These are phyloP conservation scores for Peromyscus californicus DNA, from an alignment of 2,113 vertebrate genomes.

Conservation along the genomic window DNA sequence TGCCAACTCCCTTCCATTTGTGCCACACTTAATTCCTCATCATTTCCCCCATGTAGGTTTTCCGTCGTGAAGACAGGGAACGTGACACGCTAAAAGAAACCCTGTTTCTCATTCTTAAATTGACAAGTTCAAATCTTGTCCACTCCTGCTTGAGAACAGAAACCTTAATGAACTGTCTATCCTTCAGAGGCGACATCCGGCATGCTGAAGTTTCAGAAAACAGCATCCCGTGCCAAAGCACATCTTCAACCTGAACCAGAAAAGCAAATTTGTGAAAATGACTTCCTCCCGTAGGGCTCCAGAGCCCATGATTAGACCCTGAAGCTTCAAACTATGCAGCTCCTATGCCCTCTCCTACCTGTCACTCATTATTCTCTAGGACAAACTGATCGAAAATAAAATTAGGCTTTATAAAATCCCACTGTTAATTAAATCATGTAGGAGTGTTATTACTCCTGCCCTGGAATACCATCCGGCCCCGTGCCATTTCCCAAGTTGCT, in stretches of 20 bases:
- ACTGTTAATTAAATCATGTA: slow-evolving; percentile 68
- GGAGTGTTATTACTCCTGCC: slow-evolving; percentile 39
- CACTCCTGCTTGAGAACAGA: neutral
- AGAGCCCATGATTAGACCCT: neutral
- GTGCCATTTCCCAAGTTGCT: slow-evolving; percentile 67
- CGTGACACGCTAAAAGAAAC: slow-evolving; percentile 17
- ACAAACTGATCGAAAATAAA: slow-evolving; percentile 11
- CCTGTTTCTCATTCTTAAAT: neutral
- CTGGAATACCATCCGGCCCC: neutral
- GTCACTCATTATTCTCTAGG: neutral
- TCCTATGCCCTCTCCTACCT: neutral
- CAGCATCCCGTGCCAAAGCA: neutral
- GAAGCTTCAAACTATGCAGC: neutral
- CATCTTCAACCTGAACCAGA: slow-evolving; percentile 24
- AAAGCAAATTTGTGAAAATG: neutral
- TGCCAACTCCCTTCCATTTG: neutral
- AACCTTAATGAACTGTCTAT: slow-evolving; percentile 45
- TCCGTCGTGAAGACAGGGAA: neutral
- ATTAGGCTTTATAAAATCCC: slow-evolving; percentile 22
- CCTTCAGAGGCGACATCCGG: slow-evolving; percentile 53
- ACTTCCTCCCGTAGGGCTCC: neutral
- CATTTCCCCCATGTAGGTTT: neutral
- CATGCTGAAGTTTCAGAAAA: neutral
- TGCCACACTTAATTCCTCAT: neutral
- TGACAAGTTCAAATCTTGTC: neutral